Percentiles rank a stretch among this genome's conserved stretches.
Evolutionary conservation across 2,797 vertebrate genomes (phyloP).

Genomic region (Trichosurus vulpecula): DNA sequence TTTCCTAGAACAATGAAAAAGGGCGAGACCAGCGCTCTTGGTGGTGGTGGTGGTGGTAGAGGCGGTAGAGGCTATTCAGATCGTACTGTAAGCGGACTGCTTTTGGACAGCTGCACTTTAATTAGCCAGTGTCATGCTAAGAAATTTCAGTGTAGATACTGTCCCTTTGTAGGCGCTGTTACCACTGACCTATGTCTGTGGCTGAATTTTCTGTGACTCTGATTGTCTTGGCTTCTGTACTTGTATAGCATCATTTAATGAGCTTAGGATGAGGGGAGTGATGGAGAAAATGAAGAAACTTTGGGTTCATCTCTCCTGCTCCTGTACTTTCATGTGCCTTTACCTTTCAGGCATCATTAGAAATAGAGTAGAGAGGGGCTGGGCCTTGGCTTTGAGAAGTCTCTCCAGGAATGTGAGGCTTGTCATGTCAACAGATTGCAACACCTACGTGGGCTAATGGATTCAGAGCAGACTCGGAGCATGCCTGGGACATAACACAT

Average conservation of each 20-base stretch:
- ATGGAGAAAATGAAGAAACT: not conserved
- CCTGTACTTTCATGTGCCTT: not conserved
- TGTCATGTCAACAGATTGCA: not conserved
- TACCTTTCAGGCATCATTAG: not conserved
- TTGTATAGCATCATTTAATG: not conserved
- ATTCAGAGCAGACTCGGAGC: not conserved
- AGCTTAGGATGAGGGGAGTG: not conserved
- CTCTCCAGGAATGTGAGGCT: not conserved
- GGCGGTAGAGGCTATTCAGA: not conserved
- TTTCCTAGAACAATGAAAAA: not conserved
- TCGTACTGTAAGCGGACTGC: not conserved
- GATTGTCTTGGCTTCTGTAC: not conserved
- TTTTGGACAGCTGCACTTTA: not conserved
- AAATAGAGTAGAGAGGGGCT: not conserved
- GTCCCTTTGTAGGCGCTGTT: not conserved
- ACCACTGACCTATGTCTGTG: too few relatives aligned
- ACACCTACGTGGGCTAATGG: not conserved
- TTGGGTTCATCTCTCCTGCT: not conserved
- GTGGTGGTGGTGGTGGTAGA: too few relatives aligned
- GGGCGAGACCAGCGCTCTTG: not conserved
- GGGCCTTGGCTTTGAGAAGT: not conserved
- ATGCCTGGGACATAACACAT: not conserved
- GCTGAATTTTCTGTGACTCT: not conserved
- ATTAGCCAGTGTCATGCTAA: not conserved
- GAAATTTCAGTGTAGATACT: not conserved